phyloP scores from a whole-genome alignment of 1,140 invertebrate genomes.

The Aphidius ervi region DNA sequence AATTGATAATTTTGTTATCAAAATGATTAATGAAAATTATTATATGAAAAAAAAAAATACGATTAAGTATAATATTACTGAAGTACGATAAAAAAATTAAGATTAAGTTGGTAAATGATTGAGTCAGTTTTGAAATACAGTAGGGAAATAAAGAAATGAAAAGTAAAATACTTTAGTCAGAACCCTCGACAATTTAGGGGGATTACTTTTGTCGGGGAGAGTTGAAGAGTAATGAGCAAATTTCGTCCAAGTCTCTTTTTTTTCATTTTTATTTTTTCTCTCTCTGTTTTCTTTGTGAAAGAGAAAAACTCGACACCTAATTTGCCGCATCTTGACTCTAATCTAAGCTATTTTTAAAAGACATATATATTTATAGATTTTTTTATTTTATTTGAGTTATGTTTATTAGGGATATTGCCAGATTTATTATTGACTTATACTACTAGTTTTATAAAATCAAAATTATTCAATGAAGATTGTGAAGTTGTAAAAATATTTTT shows the following conservation, averaged over 20 bases:
- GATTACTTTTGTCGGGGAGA: background rate
- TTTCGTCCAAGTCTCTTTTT: conserved; percentile 4
- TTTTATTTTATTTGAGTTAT: background rate
- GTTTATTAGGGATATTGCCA: too few species aligned
- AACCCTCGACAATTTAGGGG: conserved; percentile 3
- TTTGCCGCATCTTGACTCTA: conserved; percentile 39
- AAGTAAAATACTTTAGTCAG: conserved; percentile 9
- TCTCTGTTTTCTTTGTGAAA: background rate
- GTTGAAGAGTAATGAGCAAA: background rate
- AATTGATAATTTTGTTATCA: too few species aligned
- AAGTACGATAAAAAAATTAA: conserved; percentile 1
- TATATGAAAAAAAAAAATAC: too few species aligned
- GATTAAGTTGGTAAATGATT: conserved; percentile 8
- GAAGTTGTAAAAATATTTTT: too few species aligned
- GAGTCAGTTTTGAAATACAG: background rate
- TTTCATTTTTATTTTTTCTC: background rate
- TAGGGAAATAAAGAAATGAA: conserved; percentile 12
- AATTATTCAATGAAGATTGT: too few species aligned
- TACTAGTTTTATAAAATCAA: too few species aligned
- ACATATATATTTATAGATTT: conserved; percentile 2
- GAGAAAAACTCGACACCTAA: conserved; percentile 34
- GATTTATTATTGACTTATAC: too few species aligned
- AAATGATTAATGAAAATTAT: too few species aligned
- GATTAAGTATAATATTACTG: too few species aligned
- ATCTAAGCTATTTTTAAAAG: conserved; percentile 17